These are phyloP conservation scores for Leucophenga maculata DNA, from an alignment of 2,888 invertebrate genomes.

Conservation along the genomic window DNA sequence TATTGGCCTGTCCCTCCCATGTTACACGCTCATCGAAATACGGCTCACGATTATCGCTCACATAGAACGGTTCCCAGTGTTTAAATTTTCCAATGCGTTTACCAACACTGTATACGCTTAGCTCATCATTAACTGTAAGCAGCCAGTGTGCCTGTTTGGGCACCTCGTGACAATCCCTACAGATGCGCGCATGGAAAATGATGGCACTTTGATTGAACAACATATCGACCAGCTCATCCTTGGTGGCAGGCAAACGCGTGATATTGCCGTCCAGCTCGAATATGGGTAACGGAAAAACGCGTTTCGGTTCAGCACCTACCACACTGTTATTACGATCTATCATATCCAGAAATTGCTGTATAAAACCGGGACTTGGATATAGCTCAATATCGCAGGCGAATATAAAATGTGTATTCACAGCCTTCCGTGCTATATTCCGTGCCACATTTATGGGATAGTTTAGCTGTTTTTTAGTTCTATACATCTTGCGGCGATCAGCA, in stretches of 20 bases:
- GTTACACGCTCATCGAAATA: constrained; percentile 90
- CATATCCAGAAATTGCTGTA: constrained; percentile 85
- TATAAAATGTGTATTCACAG: constrained; percentile 84
- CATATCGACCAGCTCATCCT: constrained; percentile 52
- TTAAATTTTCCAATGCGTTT: constrained; percentile 80
- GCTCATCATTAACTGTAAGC: constrained; percentile 32
- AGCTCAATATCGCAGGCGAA: constrained; percentile 90
- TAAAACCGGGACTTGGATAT: constrained; percentile 85
- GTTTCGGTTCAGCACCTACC: constrained; percentile 37
- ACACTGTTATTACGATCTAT: constrained; percentile 79
- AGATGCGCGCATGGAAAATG: no score
- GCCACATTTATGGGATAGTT: constrained; percentile 91
- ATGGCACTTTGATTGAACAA: no score
- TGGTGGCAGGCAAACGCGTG: constrained; percentile 68
- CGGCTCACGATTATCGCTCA: constrained; percentile 90
- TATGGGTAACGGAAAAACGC: constrained; percentile 59
- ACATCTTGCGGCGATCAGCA: constrained; percentile 74
- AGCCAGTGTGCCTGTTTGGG: no score
- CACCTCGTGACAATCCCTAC: no score
- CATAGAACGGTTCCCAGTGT: constrained; percentile 93
- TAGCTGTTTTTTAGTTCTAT: constrained; percentile 77
- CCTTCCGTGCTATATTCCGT: constrained; percentile 85
- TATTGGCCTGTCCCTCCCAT: constrained; percentile 86
- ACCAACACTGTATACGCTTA: constrained; percentile 78
- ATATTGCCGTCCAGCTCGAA: constrained; percentile 52